phyloP scores from a whole-genome alignment of 1,140 invertebrate genomes.

The Lordiphosa clarofinis region DNA sequence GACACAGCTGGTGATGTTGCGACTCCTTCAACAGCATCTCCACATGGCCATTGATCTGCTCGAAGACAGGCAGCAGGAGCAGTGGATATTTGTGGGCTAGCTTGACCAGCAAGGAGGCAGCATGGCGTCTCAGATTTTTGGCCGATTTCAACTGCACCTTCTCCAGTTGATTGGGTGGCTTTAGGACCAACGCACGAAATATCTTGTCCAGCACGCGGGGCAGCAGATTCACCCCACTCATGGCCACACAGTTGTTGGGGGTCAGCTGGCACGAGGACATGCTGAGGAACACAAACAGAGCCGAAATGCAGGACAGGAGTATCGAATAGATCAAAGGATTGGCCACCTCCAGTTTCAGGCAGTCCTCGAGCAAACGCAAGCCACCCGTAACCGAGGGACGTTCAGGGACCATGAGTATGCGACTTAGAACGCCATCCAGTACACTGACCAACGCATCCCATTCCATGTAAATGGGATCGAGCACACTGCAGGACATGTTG shows the following conservation, averaged over 20 bases:
- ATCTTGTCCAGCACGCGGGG: conserved; percentile 92
- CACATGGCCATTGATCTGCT: conserved; percentile 88
- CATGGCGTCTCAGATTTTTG: conserved; percentile 92
- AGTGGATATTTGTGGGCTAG: conserved; percentile 92
- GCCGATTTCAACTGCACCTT: conserved; percentile 81
- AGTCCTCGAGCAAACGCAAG: conserved; percentile 87
- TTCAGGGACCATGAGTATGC: conserved; percentile 84
- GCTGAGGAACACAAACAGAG: conserved; percentile 93
- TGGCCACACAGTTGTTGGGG: conserved; percentile 83
- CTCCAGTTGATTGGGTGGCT: conserved; percentile 82
- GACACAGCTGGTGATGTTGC: conserved; percentile 83
- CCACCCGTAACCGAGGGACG: conserved; percentile 86
- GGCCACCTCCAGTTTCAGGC: conserved; percentile 86
- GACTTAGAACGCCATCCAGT: conserved; percentile 89
- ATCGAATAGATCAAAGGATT: conserved; percentile 90
- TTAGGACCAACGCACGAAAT: conserved; percentile 89
- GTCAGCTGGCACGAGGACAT: conserved; percentile 90
- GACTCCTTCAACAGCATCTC: conserved; percentile 84
- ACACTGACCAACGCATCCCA: conserved; percentile 90
- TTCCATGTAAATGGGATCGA: conserved; percentile 87
- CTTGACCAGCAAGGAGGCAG: conserved; percentile 93
- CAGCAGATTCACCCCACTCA: conserved; percentile 86
- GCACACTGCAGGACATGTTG: conserved; percentile 75
- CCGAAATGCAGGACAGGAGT: conserved; percentile 92
- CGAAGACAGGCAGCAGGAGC: conserved; percentile 91